phyloP scores from a whole-genome alignment of 1,140 invertebrate genomes.

The Scaptodrosophila lebanonensis region DNA sequence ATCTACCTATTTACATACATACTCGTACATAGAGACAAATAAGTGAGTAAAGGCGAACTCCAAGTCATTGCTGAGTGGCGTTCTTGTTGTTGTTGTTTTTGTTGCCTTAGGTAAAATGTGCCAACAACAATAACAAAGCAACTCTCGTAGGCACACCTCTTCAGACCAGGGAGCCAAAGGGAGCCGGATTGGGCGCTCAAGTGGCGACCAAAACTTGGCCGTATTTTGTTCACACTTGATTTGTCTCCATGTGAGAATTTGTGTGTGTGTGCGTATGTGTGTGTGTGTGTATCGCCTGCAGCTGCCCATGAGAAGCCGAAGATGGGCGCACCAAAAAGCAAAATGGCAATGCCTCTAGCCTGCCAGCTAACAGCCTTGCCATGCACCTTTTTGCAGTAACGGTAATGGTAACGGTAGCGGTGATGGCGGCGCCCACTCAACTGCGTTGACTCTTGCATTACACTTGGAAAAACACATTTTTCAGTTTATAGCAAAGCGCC shows the following conservation, averaged over 20 bases:
- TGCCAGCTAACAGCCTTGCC: background rate
- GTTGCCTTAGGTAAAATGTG: constrained; percentile 2
- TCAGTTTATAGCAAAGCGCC: too few species aligned
- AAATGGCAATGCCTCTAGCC: constrained; percentile 54
- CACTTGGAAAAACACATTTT: too few species aligned
- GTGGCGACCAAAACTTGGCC: constrained; percentile 45
- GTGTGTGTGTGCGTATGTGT: too few species aligned
- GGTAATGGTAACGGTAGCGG: too few species aligned
- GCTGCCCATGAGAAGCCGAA: constrained; percentile 6
- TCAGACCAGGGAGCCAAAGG: constrained; percentile 27
- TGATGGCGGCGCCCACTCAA: constrained; percentile 37
- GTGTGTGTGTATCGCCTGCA: constrained; percentile 2
- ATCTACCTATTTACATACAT: too few species aligned
- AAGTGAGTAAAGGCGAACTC: too few species aligned
- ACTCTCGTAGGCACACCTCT: constrained; percentile 22
- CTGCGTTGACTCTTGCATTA: constrained; percentile 61
- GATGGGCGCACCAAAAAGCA: constrained; percentile 43
- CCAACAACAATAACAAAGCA: background rate
- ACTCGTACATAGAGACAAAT: too few species aligned
- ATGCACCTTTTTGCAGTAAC: background rate
- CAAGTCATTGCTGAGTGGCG: too few species aligned
- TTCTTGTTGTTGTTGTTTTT: background rate
- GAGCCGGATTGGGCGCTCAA: background rate
- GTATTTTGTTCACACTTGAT: constrained; percentile 69
- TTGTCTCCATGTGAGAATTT: too few species aligned